Evolutionary conservation across 2,888 invertebrate genomes (phyloP).

Genomic region (Digitonthophagus gazella): DNA sequence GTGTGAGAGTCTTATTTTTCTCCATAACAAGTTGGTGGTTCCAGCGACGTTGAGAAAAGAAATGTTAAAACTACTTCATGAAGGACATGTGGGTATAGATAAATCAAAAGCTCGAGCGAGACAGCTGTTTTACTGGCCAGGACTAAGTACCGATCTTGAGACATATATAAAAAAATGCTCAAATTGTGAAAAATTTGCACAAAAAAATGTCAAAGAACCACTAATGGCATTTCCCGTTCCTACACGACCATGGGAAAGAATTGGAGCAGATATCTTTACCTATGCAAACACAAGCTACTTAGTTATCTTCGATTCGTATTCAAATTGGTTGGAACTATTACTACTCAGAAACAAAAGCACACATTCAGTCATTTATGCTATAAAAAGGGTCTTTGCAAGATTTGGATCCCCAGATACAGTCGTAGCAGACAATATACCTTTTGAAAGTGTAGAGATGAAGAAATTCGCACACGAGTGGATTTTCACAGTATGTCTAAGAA

Average conservation of each 20-base stretch:
- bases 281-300: neutral
- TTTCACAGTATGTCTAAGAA: constrained; percentile 29
- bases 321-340: neutral
- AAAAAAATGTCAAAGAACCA: neutral
- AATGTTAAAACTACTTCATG: constrained; percentile 18
- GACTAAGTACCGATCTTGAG: constrained; percentile 16
- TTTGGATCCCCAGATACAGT: constrained; percentile 29
- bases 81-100: constrained; percentile 18
- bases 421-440: constrained; percentile 33
- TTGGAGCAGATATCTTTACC: constrained; percentile 1
- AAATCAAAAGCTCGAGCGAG: constrained; percentile 18
- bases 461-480: constrained; percentile 30
- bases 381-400: constrained; percentile 30
- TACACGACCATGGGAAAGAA: neutral
- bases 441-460: constrained; percentile 31
- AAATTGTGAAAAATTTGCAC: constrained; percentile 11
- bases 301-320: neutral
- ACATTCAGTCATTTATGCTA: no score
- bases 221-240: neutral
- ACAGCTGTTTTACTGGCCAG: constrained; percentile 20
- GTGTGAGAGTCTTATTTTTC: constrained; percentile 15
- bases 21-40: constrained; percentile 11
- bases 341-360: constrained; percentile 25
- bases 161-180: constrained; percentile 17
- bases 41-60: constrained; percentile 1